A percentile compares a stretch with the other conserved stretches of the same genome.
Conservation (phyloP, 2,888 invertebrate species). For the Stenodema calcarata region DNA sequence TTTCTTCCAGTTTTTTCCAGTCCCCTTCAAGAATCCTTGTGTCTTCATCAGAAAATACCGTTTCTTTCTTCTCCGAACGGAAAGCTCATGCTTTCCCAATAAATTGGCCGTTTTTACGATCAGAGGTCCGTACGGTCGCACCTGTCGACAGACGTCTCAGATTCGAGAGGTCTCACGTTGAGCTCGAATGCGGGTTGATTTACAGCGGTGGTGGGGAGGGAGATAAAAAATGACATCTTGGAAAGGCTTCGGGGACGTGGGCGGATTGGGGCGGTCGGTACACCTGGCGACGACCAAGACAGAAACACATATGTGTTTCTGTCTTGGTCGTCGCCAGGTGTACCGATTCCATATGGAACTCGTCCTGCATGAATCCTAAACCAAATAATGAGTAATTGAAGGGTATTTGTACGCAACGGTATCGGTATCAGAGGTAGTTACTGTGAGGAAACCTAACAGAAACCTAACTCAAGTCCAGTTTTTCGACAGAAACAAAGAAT, state of each 20-base stretch:
- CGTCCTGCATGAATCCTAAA: no score
- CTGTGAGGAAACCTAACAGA: no score
- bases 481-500: no score
- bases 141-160: neutral
- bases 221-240: neutral
- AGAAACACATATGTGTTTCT: no score
- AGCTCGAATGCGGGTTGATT: neutral
- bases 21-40: neutral
- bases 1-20: neutral
- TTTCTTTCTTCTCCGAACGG: neutral
- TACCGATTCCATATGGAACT: no score
- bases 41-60: neutral
- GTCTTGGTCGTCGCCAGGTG: neutral
- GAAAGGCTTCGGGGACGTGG: neutral
- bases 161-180: neutral
- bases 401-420: no score
- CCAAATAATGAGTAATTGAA: no score
- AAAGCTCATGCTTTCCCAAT: neutral
- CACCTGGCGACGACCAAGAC: neutral
- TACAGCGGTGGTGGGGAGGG: neutral
- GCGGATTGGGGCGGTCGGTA: neutral
- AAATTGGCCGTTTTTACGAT: neutral
- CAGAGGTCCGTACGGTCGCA: neutral
- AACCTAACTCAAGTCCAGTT: no score
- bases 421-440: no score